Conservation (phyloP, 2,113 vertebrate species). For the Uria aalge region DNA sequence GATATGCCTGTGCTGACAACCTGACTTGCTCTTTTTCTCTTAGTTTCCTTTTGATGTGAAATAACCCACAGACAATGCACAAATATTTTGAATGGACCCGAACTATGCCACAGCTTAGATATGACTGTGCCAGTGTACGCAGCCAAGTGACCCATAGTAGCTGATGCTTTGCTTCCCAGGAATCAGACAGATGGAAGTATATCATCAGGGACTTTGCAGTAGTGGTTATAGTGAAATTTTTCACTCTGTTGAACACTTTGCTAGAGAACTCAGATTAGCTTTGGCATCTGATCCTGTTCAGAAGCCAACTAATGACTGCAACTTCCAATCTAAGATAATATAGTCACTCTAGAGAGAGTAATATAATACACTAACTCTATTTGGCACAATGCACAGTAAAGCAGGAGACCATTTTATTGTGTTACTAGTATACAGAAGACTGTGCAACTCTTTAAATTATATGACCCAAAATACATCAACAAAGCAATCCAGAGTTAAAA, state of each 20-base stretch:
- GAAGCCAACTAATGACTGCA: conserved; percentile 57
- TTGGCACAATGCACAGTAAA: conserved; percentile 9
- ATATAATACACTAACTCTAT: conserved; percentile 14
- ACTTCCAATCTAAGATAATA: conserved; percentile 46
- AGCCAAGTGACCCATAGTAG: neutral
- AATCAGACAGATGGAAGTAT: conserved; percentile 38
- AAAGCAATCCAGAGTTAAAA: conserved; percentile 17
- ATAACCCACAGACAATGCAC: neutral
- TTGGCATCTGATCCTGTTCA: conserved; percentile 52
- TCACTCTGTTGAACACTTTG: conserved; percentile 58
- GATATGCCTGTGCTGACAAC: neutral
- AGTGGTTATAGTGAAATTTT: conserved; percentile 26
- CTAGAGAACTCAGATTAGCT: conserved; percentile 41
- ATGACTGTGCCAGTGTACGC: neutral
- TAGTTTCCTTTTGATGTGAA: neutral
- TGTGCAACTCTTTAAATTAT: conserved; percentile 17
- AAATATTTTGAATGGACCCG: neutral
- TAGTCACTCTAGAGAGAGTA: conserved; percentile 19
- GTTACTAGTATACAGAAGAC: neutral
- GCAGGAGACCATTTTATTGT: conserved; percentile 37
- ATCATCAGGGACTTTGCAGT: conserved; percentile 22
- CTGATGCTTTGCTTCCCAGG: conserved; percentile 33
- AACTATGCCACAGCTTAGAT: neutral
- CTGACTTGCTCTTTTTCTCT: neutral
- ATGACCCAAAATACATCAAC: conserved; percentile 14